Evolutionary conservation across 2,888 invertebrate species (phyloP).

Genomic region (Diplazon laetatorius): DNA sequence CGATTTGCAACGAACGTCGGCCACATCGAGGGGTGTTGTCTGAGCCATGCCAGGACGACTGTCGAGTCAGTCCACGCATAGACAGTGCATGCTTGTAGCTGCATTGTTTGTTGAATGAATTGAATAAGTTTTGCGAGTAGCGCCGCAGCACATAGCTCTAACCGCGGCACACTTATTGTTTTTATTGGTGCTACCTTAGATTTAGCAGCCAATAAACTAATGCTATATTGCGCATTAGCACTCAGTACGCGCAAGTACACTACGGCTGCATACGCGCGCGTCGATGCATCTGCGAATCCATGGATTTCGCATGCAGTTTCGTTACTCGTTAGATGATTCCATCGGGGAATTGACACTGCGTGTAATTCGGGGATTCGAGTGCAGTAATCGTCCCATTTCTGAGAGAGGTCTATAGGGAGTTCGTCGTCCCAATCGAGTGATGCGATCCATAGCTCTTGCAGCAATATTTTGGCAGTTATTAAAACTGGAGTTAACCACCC

Average conservation of each 20-base stretch:
- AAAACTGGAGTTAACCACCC: slow-evolving; percentile 40
- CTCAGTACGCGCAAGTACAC: neutral
- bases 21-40: slow-evolving; percentile 8
- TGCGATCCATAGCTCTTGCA: slow-evolving; percentile 42
- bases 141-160: slow-evolving; percentile 18
- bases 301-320: slow-evolving; percentile 21
- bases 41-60: slow-evolving; percentile 67
- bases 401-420: slow-evolving; percentile 15
- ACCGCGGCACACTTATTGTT: too few relatives aligned
- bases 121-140: slow-evolving; percentile 4
- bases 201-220: too few relatives aligned
- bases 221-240: too few relatives aligned
- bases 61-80: slow-evolving; percentile 64
- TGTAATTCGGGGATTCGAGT: neutral
- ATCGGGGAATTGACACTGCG: slow-evolving; percentile 45
- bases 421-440: slow-evolving; percentile 43
- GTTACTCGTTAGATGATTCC: slow-evolving; percentile 13
- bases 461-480: slow-evolving; percentile 35
- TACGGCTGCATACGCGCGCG: slow-evolving; percentile 26
- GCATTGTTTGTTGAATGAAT: neutral
- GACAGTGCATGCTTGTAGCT: neutral
- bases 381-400: slow-evolving; percentile 28
- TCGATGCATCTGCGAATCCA: slow-evolving; percentile 48
- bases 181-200: too few relatives aligned
- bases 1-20: neutral